Evolutionary conservation across 2,888 invertebrate species (phyloP).

Genomic region (Thymelicus lineola): DNA sequence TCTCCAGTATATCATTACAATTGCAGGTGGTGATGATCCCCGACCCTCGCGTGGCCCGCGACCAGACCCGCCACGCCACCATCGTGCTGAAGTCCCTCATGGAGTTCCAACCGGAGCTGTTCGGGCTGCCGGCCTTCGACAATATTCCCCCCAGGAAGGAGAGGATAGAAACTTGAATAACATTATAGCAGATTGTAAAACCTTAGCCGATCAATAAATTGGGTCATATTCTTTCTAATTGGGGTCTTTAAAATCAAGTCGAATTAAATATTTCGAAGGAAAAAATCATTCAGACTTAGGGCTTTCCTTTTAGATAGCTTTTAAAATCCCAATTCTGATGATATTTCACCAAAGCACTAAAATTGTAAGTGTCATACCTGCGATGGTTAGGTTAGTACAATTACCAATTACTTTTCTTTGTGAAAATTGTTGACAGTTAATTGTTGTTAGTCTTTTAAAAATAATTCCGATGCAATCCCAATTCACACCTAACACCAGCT

Average conservation of each 20-base stretch:
- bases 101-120: slow-evolving; percentile 92
- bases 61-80: slow-evolving; percentile 80
- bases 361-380: too few species aligned
- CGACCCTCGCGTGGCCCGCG: slow-evolving; percentile 65
- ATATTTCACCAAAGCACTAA: too few species aligned
- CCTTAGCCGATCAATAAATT: neutral
- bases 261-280: neutral
- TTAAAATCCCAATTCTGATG: too few species aligned
- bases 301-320: too few species aligned
- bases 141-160: slow-evolving; percentile 29
- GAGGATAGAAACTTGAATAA: slow-evolving; percentile 10
- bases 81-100: slow-evolving; percentile 88
- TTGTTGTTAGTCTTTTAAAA: too few species aligned
- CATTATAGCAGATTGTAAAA: neutral
- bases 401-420: too few species aligned
- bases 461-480: too few species aligned
- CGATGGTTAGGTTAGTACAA: too few species aligned
- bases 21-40: slow-evolving; percentile 90
- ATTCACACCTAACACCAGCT: too few species aligned
- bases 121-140: slow-evolving; percentile 90
- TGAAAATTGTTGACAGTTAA: too few species aligned
- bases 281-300: neutral
- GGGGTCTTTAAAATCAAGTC: neutral
- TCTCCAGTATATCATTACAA: neutral
- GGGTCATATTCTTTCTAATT: neutral